Evolutionary conservation across 2,888 invertebrate genomes (phyloP), one percentile per base, ranked within the genome.

Genomic region (Aquatica leii): DNA sequence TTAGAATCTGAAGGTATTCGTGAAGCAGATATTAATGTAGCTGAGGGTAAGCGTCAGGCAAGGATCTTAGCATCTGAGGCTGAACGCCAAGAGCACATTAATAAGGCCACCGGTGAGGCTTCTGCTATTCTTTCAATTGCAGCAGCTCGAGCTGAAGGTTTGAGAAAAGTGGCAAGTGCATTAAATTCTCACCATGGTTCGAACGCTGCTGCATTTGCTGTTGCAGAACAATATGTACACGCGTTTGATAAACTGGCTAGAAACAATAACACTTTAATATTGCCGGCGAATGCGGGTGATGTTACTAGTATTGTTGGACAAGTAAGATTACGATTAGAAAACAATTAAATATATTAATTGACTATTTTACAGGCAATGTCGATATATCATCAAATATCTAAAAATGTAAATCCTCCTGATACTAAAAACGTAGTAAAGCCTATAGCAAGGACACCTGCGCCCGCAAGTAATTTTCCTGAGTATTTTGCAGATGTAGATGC

Each of bases 171-270:
- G 12, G 93, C 94, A 0, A 82, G 86, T 59, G 90, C 91, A 3
- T 80, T 91, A 15, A 73, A 76, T 14, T 75, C 75, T 62, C 75
- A 78, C 59, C 71, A 92, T 76, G 97, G 95, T 17, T 88, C 88
- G 68, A 90, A 94, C 82, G 99, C 98, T 0, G 98, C 98, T 1
- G 91, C 95, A 0, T 83, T 98, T 37, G 90, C 90, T 11, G 86
- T 99, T 65, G 99, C 99, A 0, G 98, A 99, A 77, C 94, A 98
- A 78, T 99, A 99, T 79, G 95, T 99, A 37, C 84, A 87, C 15
- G 98, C 98, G 11, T 99, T 99, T 82, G 88, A 93, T 77, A 92
- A 96, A 76, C 83, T 99, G 67, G 98, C 99, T 0, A 92, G 94
- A 80, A 91, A 91, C 9, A 94, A 90, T 77, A 99, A 98, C 81